These are phyloP conservation scores for Zaprionus vittiger DNA, from an alignment of 1,140 invertebrate genomes.

Conservation along the genomic window DNA sequence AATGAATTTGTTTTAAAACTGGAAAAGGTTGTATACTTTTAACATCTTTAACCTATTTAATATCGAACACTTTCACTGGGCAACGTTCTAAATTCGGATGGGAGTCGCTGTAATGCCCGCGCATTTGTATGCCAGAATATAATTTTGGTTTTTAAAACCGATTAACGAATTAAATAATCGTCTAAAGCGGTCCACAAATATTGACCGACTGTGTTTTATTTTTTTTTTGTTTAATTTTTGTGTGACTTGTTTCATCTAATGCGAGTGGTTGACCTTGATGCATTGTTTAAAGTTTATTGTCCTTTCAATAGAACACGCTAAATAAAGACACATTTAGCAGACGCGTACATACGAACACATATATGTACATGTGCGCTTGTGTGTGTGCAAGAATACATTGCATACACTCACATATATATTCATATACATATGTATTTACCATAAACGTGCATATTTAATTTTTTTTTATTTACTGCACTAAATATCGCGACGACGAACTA, in stretches of 20 bases:
- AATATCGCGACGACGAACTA: constrained; percentile 67
- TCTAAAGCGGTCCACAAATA: constrained; percentile 30
- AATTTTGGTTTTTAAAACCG: constrained; percentile 40
- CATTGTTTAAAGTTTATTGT: constrained; percentile 75
- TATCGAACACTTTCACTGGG: constrained; percentile 14
- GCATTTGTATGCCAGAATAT: constrained; percentile 37
- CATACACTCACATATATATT: not conserved
- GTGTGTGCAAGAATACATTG: not conserved
- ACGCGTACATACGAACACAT: constrained; percentile 37
- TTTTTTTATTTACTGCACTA: constrained; percentile 75
- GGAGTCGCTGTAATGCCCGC: constrained; percentile 5
- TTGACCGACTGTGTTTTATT: constrained; percentile 23
- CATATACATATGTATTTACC: constrained; percentile 11
- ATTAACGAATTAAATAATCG: constrained; percentile 42
- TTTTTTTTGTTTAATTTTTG: constrained; percentile 13
- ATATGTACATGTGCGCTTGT: constrained; percentile 4
- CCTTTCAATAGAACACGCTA: constrained; percentile 83
- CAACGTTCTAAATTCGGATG: not conserved
- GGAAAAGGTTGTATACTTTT: not conserved
- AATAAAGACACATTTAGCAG: constrained; percentile 67
- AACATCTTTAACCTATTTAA: constrained; percentile 8
- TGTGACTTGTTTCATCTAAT: constrained; percentile 60
- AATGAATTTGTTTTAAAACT: not conserved
- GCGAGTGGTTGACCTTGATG: constrained; percentile 77
- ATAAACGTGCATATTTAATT: constrained; percentile 62